Conservation (phyloP, 2,797 vertebrate species). For the Peromyscus aztecus region DNA sequence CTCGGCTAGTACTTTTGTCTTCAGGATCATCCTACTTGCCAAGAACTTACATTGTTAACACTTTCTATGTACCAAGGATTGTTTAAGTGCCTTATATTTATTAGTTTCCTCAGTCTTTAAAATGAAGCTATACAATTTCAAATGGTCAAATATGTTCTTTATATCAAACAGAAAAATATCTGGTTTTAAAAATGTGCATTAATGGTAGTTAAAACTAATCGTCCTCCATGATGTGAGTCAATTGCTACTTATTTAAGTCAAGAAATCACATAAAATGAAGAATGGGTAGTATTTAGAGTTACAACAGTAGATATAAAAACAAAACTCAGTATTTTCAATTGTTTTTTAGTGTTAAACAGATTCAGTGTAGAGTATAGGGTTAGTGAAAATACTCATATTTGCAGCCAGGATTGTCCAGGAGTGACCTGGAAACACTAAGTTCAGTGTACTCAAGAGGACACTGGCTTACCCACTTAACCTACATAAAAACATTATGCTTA, state of each 20-base stretch:
- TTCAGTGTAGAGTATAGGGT: neutral
- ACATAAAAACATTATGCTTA: neutral
- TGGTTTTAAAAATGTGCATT: neutral
- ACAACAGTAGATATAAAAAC: neutral
- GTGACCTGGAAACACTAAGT: neutral
- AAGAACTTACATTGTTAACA: neutral
- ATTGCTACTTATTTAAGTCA: neutral
- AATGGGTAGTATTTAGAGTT: neutral
- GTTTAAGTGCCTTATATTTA: neutral
- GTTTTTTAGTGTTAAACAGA: neutral
- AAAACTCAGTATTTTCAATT: neutral
- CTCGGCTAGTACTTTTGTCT: neutral
- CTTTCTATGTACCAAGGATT: neutral
- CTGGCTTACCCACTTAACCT: neutral
- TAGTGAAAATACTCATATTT: neutral
- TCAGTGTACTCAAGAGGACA: neutral
- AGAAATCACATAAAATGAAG: neutral
- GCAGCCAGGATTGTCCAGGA: neutral
- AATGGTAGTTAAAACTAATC: constrained; percentile 31
- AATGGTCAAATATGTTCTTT: neutral
- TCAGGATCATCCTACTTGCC: neutral
- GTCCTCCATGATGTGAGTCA: neutral
- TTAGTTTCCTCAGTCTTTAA: neutral
- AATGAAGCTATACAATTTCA: neutral
- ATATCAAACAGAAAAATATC: constrained; percentile 38